A percentile compares a stretch with the other conserved stretches of the same genome.
Conservation (phyloP, 1,140 invertebrate species). For the Drosophila azteca region DNA sequence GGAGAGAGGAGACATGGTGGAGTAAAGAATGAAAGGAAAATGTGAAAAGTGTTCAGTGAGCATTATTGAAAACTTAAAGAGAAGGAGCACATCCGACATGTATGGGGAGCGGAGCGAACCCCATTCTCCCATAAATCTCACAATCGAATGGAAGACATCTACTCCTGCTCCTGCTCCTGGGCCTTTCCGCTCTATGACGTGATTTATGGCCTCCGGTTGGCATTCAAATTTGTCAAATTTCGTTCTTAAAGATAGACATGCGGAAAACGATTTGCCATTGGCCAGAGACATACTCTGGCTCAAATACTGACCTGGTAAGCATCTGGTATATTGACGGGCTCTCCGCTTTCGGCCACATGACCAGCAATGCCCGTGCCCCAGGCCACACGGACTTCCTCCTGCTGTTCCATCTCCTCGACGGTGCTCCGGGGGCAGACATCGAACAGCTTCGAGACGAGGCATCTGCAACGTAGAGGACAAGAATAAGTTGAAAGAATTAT, state of each 20-base stretch:
- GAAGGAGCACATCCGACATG: not conserved
- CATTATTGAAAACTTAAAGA: slow-evolving; percentile 64
- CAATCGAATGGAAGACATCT: slow-evolving; percentile 41
- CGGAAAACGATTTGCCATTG: too few relatives aligned
- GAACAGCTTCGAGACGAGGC: slow-evolving; percentile 96
- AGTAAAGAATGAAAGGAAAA: slow-evolving; percentile 12
- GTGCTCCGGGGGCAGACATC: slow-evolving; percentile 96
- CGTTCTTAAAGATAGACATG: not conserved
- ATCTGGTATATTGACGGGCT: slow-evolving; percentile 97
- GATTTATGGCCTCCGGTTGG: slow-evolving; percentile 61
- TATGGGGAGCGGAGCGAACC: slow-evolving; percentile 6
- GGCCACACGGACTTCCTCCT: slow-evolving; percentile 95
- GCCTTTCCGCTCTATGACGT: slow-evolving; percentile 13
- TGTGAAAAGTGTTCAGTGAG: slow-evolving; percentile 56
- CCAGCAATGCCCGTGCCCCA: slow-evolving; percentile 96
- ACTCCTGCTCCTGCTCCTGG: slow-evolving; percentile 30
- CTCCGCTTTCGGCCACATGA: slow-evolving; percentile 95
- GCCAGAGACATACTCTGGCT: slow-evolving; percentile 24
- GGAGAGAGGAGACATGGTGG: not conserved
- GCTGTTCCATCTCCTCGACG: slow-evolving; percentile 94
- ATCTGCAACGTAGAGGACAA: slow-evolving; percentile 84
- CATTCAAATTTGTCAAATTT: slow-evolving; percentile 80
- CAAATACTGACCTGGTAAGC: slow-evolving; percentile 92
- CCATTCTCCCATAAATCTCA: slow-evolving; percentile 61
- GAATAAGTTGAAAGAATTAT: slow-evolving; percentile 39